Evolutionary conservation across 1,140 invertebrate genomes (phyloP).

Genomic region (Agrilus planipennis): DNA sequence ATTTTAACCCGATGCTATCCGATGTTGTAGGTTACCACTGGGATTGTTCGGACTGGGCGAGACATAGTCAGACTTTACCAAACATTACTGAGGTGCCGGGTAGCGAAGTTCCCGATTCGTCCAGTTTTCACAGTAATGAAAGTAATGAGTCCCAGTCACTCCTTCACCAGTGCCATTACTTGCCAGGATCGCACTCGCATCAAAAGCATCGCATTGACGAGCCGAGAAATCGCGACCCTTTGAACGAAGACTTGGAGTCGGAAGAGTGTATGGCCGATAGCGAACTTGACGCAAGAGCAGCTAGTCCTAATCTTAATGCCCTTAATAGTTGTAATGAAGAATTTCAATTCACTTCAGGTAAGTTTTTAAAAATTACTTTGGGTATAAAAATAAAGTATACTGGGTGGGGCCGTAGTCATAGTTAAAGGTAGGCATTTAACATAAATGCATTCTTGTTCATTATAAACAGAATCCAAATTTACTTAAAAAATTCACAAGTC

Average conservation of each 20-base stretch:
- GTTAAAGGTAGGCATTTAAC: too few relatives aligned
- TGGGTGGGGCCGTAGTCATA: too few relatives aligned
- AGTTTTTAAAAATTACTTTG: constrained; percentile 4
- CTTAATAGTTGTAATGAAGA: constrained; percentile 53
- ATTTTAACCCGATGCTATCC: neutral
- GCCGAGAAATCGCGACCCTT: constrained; percentile 48
- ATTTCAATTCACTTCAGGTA: constrained; percentile 43
- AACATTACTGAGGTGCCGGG: constrained; percentile 88
- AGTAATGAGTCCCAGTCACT: constrained; percentile 70
- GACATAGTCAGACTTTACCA: constrained; percentile 68
- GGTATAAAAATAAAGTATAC: too few relatives aligned
- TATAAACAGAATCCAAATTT: too few relatives aligned
- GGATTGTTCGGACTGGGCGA: constrained; percentile 92
- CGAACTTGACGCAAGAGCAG: constrained; percentile 49
- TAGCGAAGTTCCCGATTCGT: constrained; percentile 81
- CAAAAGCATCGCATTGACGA: too few relatives aligned
- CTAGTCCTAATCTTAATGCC: constrained; percentile 44
- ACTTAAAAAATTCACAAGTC: too few relatives aligned
- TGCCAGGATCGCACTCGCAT: constrained; percentile 18
- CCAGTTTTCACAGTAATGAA: constrained; percentile 78
- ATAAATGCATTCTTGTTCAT: too few relatives aligned
- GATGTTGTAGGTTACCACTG: constrained; percentile 70
- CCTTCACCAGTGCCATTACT: constrained; percentile 45
- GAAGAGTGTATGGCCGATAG: constrained; percentile 60
- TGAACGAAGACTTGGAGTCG: constrained; percentile 59